Conservation (phyloP, 1,140 invertebrate species). For the Bombyx mandarina region DNA sequence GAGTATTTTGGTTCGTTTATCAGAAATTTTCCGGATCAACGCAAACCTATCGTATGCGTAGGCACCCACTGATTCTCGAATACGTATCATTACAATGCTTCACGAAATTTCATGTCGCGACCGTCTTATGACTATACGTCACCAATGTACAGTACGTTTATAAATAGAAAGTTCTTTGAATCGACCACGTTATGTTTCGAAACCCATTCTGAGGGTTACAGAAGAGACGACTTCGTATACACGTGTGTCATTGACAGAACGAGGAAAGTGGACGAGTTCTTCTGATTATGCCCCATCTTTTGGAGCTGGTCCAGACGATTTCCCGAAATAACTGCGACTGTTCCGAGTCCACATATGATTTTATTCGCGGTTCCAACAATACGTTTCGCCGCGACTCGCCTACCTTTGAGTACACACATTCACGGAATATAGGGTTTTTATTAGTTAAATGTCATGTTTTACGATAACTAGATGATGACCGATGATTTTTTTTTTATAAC, state of each 20-base stretch:
- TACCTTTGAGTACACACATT: too few relatives aligned
- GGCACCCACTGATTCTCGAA: background rate
- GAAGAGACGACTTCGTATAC: slow-evolving; percentile 24
- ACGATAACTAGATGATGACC: too few relatives aligned
- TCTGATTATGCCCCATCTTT: slow-evolving; percentile 40
- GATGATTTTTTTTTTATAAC: too few relatives aligned
- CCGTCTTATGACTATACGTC: slow-evolving; percentile 5
- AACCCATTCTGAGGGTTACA: slow-evolving; percentile 7
- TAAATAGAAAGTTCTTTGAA: slow-evolving; percentile 32
- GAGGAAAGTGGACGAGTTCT: slow-evolving; percentile 52
- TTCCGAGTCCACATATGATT: slow-evolving; percentile 43
- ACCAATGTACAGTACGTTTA: slow-evolving; percentile 10
- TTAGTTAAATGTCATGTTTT: too few relatives aligned
- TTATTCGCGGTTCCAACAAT: slow-evolving; percentile 33
- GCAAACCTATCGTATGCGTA: background rate
- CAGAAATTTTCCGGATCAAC: background rate
- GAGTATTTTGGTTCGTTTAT: too few relatives aligned
- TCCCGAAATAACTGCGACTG: slow-evolving; percentile 55
- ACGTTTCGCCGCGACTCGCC: slow-evolving; percentile 14
- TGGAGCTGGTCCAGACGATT: slow-evolving; percentile 59
- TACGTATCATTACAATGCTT: slow-evolving; percentile 8
- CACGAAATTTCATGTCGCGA: slow-evolving; percentile 4
- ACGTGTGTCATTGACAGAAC: slow-evolving; percentile 50
- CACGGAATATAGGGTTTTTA: too few relatives aligned
- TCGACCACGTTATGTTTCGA: slow-evolving; percentile 15